Evolutionary conservation across 2,888 invertebrate species (phyloP).

Genomic region (Ectropis crepuscularia): DNA sequence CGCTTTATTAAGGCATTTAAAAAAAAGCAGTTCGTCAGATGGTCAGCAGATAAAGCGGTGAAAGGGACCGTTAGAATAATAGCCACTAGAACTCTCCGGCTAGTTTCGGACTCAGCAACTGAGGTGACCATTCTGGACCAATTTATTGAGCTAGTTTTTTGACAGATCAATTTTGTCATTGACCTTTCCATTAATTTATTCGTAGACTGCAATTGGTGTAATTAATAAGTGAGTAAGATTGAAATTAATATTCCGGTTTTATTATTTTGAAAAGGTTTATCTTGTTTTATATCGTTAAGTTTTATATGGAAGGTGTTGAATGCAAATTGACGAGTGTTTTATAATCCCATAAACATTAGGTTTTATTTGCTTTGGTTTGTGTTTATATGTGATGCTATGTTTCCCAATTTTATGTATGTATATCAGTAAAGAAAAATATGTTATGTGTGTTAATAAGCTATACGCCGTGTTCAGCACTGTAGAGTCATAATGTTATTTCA

Average conservation of each 20-base stretch:
- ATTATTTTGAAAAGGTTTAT: slow-evolving; percentile 10
- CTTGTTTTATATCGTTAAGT: neutral
- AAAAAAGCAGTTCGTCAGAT: slow-evolving; percentile 79
- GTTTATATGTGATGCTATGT: too few relatives aligned
- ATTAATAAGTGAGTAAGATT: slow-evolving; percentile 23
- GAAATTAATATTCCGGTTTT: slow-evolving; percentile 15
- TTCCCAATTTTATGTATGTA: too few relatives aligned
- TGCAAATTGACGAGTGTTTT: neutral
- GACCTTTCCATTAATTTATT: slow-evolving; percentile 57
- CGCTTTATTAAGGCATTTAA: slow-evolving; percentile 78
- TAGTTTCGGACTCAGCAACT: slow-evolving; percentile 53
- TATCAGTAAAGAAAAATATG: too few relatives aligned
- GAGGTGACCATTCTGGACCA: slow-evolving; percentile 58
- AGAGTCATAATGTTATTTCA: too few relatives aligned
- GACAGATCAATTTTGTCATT: slow-evolving; percentile 57
- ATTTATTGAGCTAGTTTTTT: slow-evolving; percentile 58
- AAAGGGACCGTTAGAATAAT: slow-evolving; percentile 82
- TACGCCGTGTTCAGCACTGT: too few relatives aligned
- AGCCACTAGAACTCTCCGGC: slow-evolving; percentile 71
- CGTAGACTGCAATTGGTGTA: slow-evolving; percentile 37
- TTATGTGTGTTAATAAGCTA: too few relatives aligned
- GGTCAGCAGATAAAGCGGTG: slow-evolving; percentile 81
- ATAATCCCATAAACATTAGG: too few relatives aligned
- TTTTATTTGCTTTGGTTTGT: too few relatives aligned
- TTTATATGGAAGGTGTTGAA: neutral